These are phyloP conservation scores for Hiodon alosoides DNA, from an alignment of 2,113 vertebrate genomes.

Conservation along the genomic window DNA sequence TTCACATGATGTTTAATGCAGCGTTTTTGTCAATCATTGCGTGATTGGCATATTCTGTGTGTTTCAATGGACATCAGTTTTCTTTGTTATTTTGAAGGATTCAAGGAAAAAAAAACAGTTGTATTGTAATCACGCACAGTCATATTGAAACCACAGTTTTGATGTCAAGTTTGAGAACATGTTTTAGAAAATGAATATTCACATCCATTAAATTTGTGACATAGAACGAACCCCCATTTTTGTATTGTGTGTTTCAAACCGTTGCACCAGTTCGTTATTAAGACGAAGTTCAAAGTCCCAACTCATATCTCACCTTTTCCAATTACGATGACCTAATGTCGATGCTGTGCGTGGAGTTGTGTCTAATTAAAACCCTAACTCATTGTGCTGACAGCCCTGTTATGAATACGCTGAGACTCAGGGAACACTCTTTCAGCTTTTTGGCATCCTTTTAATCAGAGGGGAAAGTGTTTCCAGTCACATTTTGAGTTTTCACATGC, in stretches of 20 bases:
- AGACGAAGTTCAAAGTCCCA: neutral
- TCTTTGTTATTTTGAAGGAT: no score
- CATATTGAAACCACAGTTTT: no score
- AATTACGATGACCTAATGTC: neutral
- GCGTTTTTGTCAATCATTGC: neutral
- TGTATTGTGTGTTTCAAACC: neutral
- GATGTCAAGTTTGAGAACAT: no score
- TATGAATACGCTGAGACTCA: neutral
- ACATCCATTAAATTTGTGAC: no score
- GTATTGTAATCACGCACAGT: no score
- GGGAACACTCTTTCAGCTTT: neutral
- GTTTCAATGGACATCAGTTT: no score
- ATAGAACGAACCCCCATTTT: no score
- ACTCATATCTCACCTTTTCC: neutral
- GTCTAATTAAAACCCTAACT: constrained; percentile 34
- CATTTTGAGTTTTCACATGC: no score
- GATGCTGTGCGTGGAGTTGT: neutral
- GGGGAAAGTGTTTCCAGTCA: neutral
- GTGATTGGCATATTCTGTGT: neutral
- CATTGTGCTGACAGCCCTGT: constrained; percentile 3
- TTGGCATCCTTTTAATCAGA: neutral
- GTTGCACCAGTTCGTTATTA: no score
- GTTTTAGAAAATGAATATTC: no score
- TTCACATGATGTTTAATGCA: neutral
- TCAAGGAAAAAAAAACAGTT: no score